Conservation (phyloP, 1,140 invertebrate genomes). For the Akabosia matsudoensis region DNA sequence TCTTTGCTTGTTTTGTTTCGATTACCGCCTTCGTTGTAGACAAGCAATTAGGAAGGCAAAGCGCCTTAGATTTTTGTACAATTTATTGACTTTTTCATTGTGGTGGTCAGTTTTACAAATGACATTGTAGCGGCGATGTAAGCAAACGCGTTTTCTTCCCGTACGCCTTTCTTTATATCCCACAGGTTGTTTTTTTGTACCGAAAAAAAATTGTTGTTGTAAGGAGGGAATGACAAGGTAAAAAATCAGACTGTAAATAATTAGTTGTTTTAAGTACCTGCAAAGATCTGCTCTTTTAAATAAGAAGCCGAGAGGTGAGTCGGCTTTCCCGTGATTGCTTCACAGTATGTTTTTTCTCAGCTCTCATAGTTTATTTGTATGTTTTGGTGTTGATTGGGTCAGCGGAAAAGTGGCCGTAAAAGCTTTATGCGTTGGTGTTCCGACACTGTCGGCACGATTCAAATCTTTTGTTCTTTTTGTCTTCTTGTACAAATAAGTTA, state of each 20-base stretch:
- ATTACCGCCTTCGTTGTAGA: no score
- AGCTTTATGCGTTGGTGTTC: not conserved
- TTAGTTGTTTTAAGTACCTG: not conserved
- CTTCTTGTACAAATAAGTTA: not conserved
- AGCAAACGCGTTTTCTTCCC: no score
- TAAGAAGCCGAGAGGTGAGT: not conserved
- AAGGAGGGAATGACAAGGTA: not conserved
- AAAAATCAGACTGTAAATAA: slow-evolving; percentile 5
- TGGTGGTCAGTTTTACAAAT: not conserved
- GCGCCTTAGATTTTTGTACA: no score
- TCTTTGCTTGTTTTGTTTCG: no score
- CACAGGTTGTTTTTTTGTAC: no score
- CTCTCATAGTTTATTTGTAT: not conserved
- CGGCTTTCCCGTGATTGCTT: not conserved
- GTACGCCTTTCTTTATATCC: no score
- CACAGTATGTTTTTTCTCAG: not conserved
- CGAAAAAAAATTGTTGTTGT: no score
- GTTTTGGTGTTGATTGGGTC: slow-evolving; percentile 16
- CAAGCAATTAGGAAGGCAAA: no score
- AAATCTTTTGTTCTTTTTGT: slow-evolving; percentile 5
- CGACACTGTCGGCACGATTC: slow-evolving; percentile 2
- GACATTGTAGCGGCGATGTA: no score
- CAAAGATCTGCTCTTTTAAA: not conserved
- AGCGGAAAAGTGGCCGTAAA: slow-evolving; percentile 15
- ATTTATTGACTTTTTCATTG: no score